Conservation (phyloP, 2,113 vertebrate species). For the Entelurus aequoreus region DNA sequence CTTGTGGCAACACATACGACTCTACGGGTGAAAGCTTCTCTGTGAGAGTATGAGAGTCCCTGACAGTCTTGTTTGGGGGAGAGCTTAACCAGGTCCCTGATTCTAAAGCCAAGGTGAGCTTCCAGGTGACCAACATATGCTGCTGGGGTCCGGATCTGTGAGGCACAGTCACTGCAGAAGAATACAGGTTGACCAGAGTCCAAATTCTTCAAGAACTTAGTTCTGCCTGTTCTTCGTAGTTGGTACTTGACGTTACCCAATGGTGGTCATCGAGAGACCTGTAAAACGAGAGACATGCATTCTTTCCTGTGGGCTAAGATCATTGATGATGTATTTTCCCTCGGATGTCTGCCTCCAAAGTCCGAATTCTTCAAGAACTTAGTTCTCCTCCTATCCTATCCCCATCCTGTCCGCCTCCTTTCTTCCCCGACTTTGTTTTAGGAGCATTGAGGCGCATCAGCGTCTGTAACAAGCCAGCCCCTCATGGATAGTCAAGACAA, state of each 20-base stretch:
- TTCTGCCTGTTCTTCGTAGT: constrained; percentile 95
- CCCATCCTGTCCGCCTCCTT: constrained; percentile 65
- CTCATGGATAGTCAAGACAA: constrained; percentile 62
- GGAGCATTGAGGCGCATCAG: constrained; percentile 62
- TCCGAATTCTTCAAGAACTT: constrained; percentile 10
- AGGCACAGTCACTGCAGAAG: constrained; percentile 97
- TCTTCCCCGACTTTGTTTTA: constrained; percentile 70
- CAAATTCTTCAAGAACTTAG: constrained; percentile 98
- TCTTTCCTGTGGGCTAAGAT: constrained; percentile 95
- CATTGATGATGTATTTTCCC: constrained; percentile 92
- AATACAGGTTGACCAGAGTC: constrained; percentile 96
- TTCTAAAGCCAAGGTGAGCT: constrained; percentile 94
- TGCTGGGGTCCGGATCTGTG: constrained; percentile 94
- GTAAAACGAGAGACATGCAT: constrained; percentile 97
- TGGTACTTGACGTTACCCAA: constrained; percentile 99
- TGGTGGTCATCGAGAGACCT: constrained; percentile 97
- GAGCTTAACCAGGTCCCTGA: constrained; percentile 92
- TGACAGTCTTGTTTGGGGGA: constrained; percentile 84
- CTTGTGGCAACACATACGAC: constrained; percentile 72
- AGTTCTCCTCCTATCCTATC: constrained; percentile 66
- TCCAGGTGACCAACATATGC: constrained; percentile 96
- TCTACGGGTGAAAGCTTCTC: constrained; percentile 78
- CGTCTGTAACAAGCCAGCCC: constrained; percentile 59
- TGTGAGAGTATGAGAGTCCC: constrained; percentile 80
- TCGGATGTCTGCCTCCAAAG: constrained; percentile 81